Evolutionary conservation across 37 sponge, comb jelly and placozoan species (phyloP), one percentile per base, ranked within the genome.

Genomic region (Oopsacas minuta): DNA sequence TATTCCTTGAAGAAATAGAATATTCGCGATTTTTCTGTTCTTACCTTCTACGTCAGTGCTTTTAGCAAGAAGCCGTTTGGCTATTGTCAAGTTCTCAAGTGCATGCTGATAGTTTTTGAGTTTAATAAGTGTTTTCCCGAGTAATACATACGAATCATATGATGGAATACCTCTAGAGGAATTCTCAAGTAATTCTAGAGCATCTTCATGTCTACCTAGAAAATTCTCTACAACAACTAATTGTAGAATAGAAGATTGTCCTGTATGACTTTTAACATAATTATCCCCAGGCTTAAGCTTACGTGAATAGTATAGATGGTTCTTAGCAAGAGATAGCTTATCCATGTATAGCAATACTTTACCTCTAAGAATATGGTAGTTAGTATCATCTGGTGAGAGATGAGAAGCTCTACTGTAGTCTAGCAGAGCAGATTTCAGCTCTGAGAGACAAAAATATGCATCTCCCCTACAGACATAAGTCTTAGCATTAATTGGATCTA

Each of bases 381-480:
- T 53, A 36, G 92, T 88, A 12, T 87, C 52, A 52, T 89, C 86
- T 23, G 94, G 94, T 30, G 81, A 34, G 28, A 90, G 37, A 75
- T 95, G 94, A 37, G 90, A 87, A 25, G 89, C 91, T 52, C 92
- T 46, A n/a, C 90, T 90, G 88, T 90, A 94, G 52, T 96, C 97
- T 36, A 88, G 53, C 17, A 89, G 61, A 23, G 96, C 93, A n/a
- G 15, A 34, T n/a, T 82, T 30, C 36, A 69, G 85, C 91, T 94
- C 28, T 17, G 81, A 38, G 32, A 32, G 7, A 82, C 85, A 81
- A 0, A 86, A 82, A 52, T 87, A 85, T 36, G 92, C 92, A 38
- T 97, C 93, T 37, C 90, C 93, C n/a, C 93, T 85, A 81, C 94
- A 94, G 20, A 91, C 84, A 52, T 91, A 91, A 0, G 93, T 95